Base-by-base conservation (phyloP, 2,113 vertebrate species). In the Erythrocebus patas region DNA sequence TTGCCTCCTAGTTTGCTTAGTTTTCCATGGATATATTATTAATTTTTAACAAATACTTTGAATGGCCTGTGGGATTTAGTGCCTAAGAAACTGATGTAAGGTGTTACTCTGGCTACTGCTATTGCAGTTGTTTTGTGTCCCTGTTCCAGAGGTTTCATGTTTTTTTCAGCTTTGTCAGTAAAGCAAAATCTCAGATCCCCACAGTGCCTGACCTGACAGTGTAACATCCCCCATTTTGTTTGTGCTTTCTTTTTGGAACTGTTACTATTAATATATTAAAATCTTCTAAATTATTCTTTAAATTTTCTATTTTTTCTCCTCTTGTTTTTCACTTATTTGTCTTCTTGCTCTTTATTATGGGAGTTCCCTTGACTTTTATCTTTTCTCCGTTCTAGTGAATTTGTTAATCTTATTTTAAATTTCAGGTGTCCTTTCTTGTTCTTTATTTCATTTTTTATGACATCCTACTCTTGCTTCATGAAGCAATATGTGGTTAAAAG, bases 331-430 rank as follows among this genome's bases (percentile, higher is more conserved):
- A 57, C 75, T 84, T 88, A 5, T 61, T 59, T 92, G 45, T 80
- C 25, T 4, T 81, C n/a, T 48, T 93, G 1, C 83, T 84, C 13
- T 95, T 89, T 66, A 52, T 57, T 73, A 40, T 38, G 73, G 25
- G 27, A 75, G 12, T 91, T 95, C 48, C 59, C 59, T 95, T 68
- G 64, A 84, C 52, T 16, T 48, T 48, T 82, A 22, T 72, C 73
- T 59, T 95, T 57, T 91, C 43, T 84, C 50, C 23, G 64, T 85
- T 91, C 32, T 59, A 0, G 48, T 83, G 48, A 91, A 66, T 45
- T 70, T 91, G 91, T 95, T 72, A 10, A 75, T 59, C n/a, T 11
- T 22, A 13, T n/a, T 96, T 94, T 92, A 72, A 89, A 93, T 59
- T 57, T 90, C 30, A 70, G 16, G 16, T 73, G 30, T 57, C 16